phyloP scores from a whole-genome alignment of 2,888 invertebrate genomes.

The Tortricodes alternella region DNA sequence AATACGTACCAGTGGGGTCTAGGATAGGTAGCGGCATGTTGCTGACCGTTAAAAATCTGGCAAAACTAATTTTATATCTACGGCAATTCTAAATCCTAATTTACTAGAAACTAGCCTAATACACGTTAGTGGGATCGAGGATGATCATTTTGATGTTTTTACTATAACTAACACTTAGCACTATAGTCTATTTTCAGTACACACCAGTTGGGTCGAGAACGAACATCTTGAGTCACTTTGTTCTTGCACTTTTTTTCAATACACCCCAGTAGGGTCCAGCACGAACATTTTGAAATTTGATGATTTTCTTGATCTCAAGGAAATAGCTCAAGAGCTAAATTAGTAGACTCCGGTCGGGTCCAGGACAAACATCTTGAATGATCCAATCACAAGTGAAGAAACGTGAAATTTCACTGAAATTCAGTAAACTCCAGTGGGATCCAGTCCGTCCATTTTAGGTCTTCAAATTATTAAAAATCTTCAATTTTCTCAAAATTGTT shows the following conservation, averaged over 20 bases:
- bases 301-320: constrained; percentile 32
- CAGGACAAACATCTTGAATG: constrained; percentile 64
- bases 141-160: constrained; percentile 42
- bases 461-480: constrained; percentile 12
- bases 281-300: constrained; percentile 68
- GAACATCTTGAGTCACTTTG: constrained; percentile 58
- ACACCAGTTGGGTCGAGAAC: constrained; percentile 58
- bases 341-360: constrained; percentile 70
- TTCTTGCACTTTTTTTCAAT: constrained; percentile 51
- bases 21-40: constrained; percentile 32
- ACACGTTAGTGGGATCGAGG: constrained; percentile 50
- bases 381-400: constrained; percentile 37
- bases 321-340: constrained; percentile 33
- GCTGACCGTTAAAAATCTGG: constrained; percentile 9
- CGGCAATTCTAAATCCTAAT: constrained; percentile 6
- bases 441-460: constrained; percentile 62
- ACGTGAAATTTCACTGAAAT: constrained; percentile 35
- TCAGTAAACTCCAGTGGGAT: constrained; percentile 73
- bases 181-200: constrained; percentile 48
- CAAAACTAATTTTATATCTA: not conserved
- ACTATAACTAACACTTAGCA: constrained; percentile 36
- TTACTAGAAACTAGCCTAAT: constrained; percentile 38
- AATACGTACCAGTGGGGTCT: constrained; percentile 35
- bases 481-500: not conserved
- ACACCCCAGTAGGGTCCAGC: constrained; percentile 75